phyloP scores from a whole-genome alignment of 2,888 invertebrate genomes.

The Platynereis dumerilii region DNA sequence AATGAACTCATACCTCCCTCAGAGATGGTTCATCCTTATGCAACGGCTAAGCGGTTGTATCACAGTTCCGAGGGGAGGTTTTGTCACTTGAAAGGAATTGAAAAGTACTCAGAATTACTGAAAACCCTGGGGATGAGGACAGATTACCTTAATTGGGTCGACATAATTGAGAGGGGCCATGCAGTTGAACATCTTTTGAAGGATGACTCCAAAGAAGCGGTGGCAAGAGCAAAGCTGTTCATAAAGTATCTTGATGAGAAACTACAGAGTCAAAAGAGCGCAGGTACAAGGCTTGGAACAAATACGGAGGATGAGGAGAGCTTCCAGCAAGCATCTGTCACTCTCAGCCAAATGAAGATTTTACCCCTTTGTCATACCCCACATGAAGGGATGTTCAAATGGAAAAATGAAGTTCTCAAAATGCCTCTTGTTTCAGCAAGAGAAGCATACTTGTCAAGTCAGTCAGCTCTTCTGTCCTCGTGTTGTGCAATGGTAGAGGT shows the following conservation, averaged over 20 bases:
- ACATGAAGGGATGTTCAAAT: slow-evolving; percentile 33
- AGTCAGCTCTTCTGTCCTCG: no score
- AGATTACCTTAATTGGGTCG: slow-evolving; percentile 29
- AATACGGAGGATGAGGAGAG: no score
- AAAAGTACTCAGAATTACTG: slow-evolving; percentile 4
- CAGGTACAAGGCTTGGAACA: no score
- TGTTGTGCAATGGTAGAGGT: no score
- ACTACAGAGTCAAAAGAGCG: slow-evolving; percentile 2
- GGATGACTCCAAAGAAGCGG: slow-evolving; percentile 13
- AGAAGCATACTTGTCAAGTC: no score
- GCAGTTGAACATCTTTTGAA: slow-evolving; percentile 28
- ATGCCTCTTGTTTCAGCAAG: no score
- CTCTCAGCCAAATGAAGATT: slow-evolving; percentile 20
- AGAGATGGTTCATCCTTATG: slow-evolving; percentile 41
- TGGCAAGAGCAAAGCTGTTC: slow-evolving; percentile 8
- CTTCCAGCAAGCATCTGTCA: background rate
- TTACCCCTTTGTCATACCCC: slow-evolving; percentile 41
- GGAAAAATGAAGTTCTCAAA: slow-evolving; percentile 33
- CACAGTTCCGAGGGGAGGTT: no score
- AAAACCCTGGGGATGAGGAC: slow-evolving; percentile 39
- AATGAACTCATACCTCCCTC: slow-evolving; percentile 32
- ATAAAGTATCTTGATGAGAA: slow-evolving; percentile 28
- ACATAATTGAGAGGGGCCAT: slow-evolving; percentile 39
- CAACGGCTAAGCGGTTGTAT: slow-evolving; percentile 38
- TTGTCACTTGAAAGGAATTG: no score